These are phyloP conservation scores for Flexamia atlantica DNA, from an alignment of 2,888 invertebrate genomes.

Conservation along the genomic window DNA sequence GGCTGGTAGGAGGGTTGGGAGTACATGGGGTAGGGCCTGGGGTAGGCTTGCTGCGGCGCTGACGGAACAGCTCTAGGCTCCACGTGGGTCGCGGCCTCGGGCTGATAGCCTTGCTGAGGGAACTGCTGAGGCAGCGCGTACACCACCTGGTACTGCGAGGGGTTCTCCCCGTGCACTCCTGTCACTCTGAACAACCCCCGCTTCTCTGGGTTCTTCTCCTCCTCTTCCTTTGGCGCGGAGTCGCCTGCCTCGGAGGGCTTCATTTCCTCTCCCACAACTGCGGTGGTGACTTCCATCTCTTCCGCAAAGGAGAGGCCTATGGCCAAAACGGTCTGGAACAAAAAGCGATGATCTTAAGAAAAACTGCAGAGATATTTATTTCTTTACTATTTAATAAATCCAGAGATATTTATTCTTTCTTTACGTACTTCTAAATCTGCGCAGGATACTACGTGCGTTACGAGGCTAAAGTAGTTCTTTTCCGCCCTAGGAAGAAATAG, in stretches of 20 bases:
- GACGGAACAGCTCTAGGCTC: slow-evolving; percentile 18
- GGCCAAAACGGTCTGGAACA: slow-evolving; percentile 13
- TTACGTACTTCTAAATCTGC: too few species aligned
- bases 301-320: background rate
- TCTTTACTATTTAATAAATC: too few species aligned
- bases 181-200: slow-evolving; percentile 45
- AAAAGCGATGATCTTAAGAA: too few species aligned
- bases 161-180: slow-evolving; percentile 44
- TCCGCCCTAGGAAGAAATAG: too few species aligned
- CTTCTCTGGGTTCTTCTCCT: slow-evolving; percentile 51
- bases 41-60: background rate
- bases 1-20: slow-evolving; percentile 39
- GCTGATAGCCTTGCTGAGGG: slow-evolving; percentile 15
- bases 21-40: background rate
- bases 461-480: too few species aligned
- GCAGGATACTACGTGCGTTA: too few species aligned
- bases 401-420: too few species aligned
- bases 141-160: slow-evolving; percentile 20
- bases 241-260: background rate
- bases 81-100: background rate
- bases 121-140: slow-evolving; percentile 32
- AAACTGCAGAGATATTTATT: too few species aligned
- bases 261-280: background rate
- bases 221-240: background rate
- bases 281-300: slow-evolving; percentile 31